Base-by-base conservation (phyloP, 37 sponge, comb jelly and placozoan genomes). In the Halichondria panicea region DNA sequence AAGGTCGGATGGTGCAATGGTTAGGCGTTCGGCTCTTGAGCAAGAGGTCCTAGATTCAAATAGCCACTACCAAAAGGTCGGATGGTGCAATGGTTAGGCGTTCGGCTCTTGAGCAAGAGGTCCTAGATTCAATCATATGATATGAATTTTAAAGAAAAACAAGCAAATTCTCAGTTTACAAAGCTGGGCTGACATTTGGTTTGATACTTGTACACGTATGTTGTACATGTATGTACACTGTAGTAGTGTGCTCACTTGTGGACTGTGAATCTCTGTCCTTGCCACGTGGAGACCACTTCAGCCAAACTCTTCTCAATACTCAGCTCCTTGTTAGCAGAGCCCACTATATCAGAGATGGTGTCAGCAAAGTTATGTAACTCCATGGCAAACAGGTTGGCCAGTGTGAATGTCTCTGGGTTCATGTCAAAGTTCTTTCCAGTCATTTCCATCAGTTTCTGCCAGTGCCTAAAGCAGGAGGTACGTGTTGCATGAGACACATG, bases 381-480 rank as follows among this genome's bases (percentile, higher is more conserved):
- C 99, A 98, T 98, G 9, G 99, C 96, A 84, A 98, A 98, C 48
- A 98, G 84, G 66, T 98, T 95, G 39, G 90, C 85, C 31, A 98
- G 85, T 4, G 99, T 98, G 82, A 98, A 98, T 35, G 99, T 98
- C 64, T 98, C 96, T 18, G 99, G 99, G 66, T 95, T 98, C 99
- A 98, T 98, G 82, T 98, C 99, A 81, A 98, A 98, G 76, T 90
- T 94, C 92, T 98, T 93, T 58, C 84, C 85, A 4, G 99, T 98
- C 55, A 76, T 63, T 46, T 95, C 89, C 94, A 98, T 93, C 63
- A 98, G 79, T 75, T 93, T 95, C 80, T 95, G 85, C 99, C 99
- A 98, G 83, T 98, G 99, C 27, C 97, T 84, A 38, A 13, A 59
- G 25, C 18, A 52, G 40, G 18, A 60, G 11, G 21, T 50, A 50